These are phyloP conservation scores for Cinclus cinclus DNA, from an alignment of 2,113 vertebrate species.

Conservation along the genomic window DNA sequence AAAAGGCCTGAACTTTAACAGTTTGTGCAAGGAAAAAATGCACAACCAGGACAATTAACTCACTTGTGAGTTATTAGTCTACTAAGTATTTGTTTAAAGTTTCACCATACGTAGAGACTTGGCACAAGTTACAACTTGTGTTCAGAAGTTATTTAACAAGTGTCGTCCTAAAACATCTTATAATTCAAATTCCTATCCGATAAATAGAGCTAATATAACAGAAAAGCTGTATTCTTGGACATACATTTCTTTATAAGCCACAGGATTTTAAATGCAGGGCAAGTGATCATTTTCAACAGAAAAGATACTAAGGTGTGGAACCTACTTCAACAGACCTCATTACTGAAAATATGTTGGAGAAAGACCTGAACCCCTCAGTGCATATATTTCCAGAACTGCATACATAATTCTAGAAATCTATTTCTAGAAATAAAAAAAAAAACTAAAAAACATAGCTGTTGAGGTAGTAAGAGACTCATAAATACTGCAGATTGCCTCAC, in stretches of 20 bases:
- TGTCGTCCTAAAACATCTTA: conserved; percentile 25
- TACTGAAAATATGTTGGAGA: not conserved
- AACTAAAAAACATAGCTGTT: not conserved
- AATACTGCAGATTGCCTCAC: not conserved
- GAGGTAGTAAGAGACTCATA: not conserved
- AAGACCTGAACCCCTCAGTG: not conserved
- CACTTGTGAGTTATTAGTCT: conserved; percentile 58
- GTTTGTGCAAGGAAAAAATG: conserved; percentile 54
- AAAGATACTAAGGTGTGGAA: not conserved
- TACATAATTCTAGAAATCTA: not conserved
- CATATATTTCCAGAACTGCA: not conserved
- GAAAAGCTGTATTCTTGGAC: not conserved
- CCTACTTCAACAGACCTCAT: not conserved
- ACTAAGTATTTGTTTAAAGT: conserved; percentile 67
- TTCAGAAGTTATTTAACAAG: conserved; percentile 68
- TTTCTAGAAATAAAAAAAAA: not conserved
- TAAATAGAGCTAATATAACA: not conserved
- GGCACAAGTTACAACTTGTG: conserved; percentile 8
- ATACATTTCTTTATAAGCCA: not conserved
- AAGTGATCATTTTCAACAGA: not conserved
- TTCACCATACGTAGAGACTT: conserved; percentile 63
- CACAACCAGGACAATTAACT: conserved; percentile 60
- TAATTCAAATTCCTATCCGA: conserved; percentile 20
- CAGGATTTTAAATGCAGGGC: not conserved
- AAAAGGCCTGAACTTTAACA: conserved; percentile 57